phyloP scores from a whole-genome alignment of 2,888 invertebrate species.

The Exephanes ischioxanthus region DNA sequence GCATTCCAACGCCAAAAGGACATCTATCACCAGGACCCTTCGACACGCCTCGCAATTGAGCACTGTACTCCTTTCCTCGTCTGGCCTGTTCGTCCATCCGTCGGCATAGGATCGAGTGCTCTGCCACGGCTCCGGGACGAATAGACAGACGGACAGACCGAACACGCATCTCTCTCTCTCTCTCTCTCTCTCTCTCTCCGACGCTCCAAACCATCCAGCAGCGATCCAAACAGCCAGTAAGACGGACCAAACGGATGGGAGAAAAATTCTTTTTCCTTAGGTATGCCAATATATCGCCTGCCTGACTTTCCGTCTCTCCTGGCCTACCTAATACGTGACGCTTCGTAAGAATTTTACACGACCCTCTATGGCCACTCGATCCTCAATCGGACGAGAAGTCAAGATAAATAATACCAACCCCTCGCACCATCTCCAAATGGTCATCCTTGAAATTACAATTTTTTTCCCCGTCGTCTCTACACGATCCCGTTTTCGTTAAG shows the following conservation, averaged over 20 bases:
- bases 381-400: slow-evolving; percentile 73
- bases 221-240: slow-evolving; percentile 36
- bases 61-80: slow-evolving; percentile 72
- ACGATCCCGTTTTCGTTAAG: slow-evolving; percentile 15
- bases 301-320: slow-evolving; percentile 62
- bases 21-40: slow-evolving; percentile 82
- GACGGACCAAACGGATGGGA: slow-evolving; percentile 71
- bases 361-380: slow-evolving; percentile 69
- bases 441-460: slow-evolving; percentile 50
- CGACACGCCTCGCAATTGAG: slow-evolving; percentile 79
- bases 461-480: slow-evolving; percentile 56
- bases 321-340: slow-evolving; percentile 81
- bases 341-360: slow-evolving; percentile 80
- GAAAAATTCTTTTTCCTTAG: slow-evolving; percentile 84
- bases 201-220: slow-evolving; percentile 43
- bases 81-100: slow-evolving; percentile 46
- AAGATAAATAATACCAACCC: slow-evolving; percentile 80
- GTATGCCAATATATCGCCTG: slow-evolving; percentile 84
- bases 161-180: slow-evolving; percentile 48
- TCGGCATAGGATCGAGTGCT: slow-evolving; percentile 45
- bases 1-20: slow-evolving; percentile 81
- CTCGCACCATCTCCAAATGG: slow-evolving; percentile 42
- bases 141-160: slow-evolving; percentile 74
- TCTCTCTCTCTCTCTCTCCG: not conserved
- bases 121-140: slow-evolving; percentile 65